Evolutionary conservation across 92 coral and sea anemone genomes (phyloP), one percentile per base, ranked within the genome.

Genomic region (Scolanthus callimorphus): DNA sequence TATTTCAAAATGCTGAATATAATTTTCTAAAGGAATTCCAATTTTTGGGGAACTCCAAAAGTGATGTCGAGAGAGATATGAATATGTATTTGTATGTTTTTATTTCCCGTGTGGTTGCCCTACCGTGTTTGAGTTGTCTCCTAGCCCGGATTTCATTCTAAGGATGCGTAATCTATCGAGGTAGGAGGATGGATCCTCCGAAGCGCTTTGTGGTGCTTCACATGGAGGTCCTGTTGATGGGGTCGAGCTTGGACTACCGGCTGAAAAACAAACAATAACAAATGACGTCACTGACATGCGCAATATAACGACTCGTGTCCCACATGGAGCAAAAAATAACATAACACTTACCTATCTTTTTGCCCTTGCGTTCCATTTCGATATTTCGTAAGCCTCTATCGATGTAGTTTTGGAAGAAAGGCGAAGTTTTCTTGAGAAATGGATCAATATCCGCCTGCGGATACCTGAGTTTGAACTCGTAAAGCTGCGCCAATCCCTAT

Each of bases 371-470:
- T 55, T 92, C 98, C 82, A 72, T 86, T 52, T 92, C 88, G 50
- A 92, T 92, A 43, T 89, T 88, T 52, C 74, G 75, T 8, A 92
- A 64, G 37, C 98, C 96, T 77, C 98, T 80, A 41, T 86, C 90
- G 53, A 92, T 92, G 69, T 92, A 92, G 64, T 80, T 87, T 64
- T 85, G 98, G 65, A 92, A 92, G 53, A 79, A 92, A 46, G 86
- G 86, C n/a, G 98, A 92, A 10, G 98, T 88, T 59, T 84, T 80
- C 60, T 92, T 83, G 8, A 92, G 70, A 61, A 88, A 92, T 3
- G 98, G 98, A 54, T 92, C 92, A 62, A 88, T 88, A 49, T 92
- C 98, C 9, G 88, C 98, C 21, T 88, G 80, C 0, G 90, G 95
- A 45, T 92, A 79, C 39, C 81, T 68, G 25, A 79, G 86, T 60